Conservation (phyloP, 2,113 vertebrate species). For the Rafetus swinhoei region DNA sequence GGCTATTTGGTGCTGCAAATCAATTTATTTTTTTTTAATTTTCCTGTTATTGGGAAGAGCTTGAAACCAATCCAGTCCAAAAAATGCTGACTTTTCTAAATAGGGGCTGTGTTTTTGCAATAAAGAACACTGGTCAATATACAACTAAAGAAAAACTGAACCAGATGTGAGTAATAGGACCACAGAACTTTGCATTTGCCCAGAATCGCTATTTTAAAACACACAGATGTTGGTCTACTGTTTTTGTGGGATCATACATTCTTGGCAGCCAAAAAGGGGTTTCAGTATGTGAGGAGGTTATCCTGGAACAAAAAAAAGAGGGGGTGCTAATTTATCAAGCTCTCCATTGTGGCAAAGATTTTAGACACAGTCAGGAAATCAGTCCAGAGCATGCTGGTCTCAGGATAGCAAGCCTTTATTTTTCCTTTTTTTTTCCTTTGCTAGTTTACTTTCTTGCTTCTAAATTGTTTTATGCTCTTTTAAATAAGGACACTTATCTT, state of each 20-base stretch:
- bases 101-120: conserved; percentile 81
- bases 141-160: conserved; percentile 85
- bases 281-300: conserved; percentile 80
- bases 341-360: conserved; percentile 15
- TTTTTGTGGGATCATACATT: conserved; percentile 81
- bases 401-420: background rate
- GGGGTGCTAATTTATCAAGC: conserved; percentile 29
- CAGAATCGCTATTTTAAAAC: conserved; percentile 87
- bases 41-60: conserved; percentile 74
- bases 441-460: background rate
- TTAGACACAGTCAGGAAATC: background rate
- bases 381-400: conserved; percentile 12
- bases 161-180: conserved; percentile 85
- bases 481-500: background rate
- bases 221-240: conserved; percentile 82
- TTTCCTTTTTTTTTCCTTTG: conserved; percentile 20
- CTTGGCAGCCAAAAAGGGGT: conserved; percentile 76
- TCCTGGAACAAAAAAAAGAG: background rate
- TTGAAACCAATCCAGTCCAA: conserved; percentile 76
- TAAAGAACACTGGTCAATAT: conserved; percentile 87
- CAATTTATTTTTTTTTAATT: conserved; percentile 70
- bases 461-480: background rate
- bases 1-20: conserved; percentile 60
- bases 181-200: conserved; percentile 82
- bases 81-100: conserved; percentile 81